Base-by-base conservation (phyloP, 2,113 vertebrate genomes). In the Rousettus leschenaultii region DNA sequence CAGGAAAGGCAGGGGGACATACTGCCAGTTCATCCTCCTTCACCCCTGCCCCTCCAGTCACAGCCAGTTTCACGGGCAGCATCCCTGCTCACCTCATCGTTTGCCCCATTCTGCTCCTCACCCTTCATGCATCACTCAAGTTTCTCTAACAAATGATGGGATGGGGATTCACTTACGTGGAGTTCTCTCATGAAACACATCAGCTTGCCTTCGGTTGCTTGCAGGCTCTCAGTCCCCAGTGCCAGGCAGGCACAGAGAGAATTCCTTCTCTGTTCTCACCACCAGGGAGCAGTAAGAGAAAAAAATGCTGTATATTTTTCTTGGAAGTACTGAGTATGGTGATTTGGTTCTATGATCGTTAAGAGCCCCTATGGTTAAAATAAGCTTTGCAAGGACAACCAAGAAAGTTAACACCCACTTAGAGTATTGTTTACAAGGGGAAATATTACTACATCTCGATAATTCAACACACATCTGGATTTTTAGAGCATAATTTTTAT, bases 401-500 rank as follows among this genome's bases (percentile, higher is more conserved):
- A 35, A 83, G 51, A 73, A 57, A 33, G 40, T 19, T 6, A 92
- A 65, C 13, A 43, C 43, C 14, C 51, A 43, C 19, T 43, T 18
- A 40, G 0, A 75, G 40, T 33, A 35, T 6, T n/a, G 40, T 43
- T 92, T 55, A 14, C 8, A 68, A 28, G 51, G 59, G 73, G 35
- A 59, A 73, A 24, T 43, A 18, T 22, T 35, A 66, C 48, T 33
- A 0, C 13, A 28, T 83, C 30, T 79, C 61, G 77, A 7, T 74
- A 90, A 79, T 38, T 55, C 28, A 83, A 82, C 77, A 70, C 68
- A 33, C 38, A 91, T 22, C 5, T 10, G 18, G 88, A 14, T 16
- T 77, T 96, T 14, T 24, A 71, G 51, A 94, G 68, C 71, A 19
- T 45, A 22, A n/a, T 55, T 88, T 96, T 96, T 73, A 96, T 77